Conservation (phyloP, 2,797 vertebrate species). For the Sciurus vulgaris region DNA sequence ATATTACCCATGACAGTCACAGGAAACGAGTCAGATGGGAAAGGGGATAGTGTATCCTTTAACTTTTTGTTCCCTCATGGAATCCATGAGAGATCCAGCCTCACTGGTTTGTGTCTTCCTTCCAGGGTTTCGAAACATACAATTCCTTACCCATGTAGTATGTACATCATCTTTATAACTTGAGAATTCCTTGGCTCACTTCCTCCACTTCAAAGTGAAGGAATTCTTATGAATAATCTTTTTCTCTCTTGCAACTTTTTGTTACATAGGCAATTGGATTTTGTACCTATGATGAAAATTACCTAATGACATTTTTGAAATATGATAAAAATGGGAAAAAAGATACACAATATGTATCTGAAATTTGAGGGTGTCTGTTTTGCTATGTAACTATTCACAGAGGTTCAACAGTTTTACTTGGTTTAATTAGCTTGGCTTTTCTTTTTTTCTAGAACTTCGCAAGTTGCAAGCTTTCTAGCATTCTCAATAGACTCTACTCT, state of each 20-base stretch:
- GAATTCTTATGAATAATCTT: neutral
- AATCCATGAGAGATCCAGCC: neutral
- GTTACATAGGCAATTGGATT: neutral
- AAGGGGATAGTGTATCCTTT: neutral
- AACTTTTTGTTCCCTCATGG: neutral
- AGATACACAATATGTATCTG: neutral
- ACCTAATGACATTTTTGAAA: conserved; percentile 24
- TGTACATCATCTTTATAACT: neutral
- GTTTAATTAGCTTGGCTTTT: conserved; percentile 8
- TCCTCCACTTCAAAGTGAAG: neutral
- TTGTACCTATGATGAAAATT: conserved; percentile 27
- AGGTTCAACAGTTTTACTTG: neutral
- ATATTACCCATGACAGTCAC: neutral
- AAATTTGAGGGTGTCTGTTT: conserved; percentile 44
- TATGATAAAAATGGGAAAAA: conserved; percentile 1
- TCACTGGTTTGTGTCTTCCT: neutral
- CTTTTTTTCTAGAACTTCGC: conserved; percentile 18
- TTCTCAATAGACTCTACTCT: neutral
- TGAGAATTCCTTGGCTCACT: neutral
- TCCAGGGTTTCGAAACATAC: neutral
- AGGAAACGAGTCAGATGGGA: neutral
- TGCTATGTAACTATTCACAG: neutral
- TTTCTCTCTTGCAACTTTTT: neutral
- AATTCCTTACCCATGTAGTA: neutral
- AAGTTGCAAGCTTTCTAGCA: conserved; percentile 20